Base-by-base conservation (phyloP, 2,113 vertebrate genomes). In the Morone chrysops region DNA sequence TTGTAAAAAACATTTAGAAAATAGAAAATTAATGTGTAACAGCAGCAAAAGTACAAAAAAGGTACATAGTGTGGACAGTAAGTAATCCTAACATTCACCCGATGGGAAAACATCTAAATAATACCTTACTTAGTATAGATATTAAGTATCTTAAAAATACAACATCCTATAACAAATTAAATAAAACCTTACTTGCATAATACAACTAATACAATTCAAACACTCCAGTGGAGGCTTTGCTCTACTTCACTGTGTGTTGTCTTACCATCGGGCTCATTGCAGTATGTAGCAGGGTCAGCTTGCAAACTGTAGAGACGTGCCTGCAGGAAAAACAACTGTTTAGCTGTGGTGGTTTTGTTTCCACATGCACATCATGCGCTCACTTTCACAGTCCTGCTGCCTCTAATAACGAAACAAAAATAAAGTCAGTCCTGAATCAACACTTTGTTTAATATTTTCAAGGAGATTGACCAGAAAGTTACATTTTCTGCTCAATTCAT, bases 231-330 rank as follows among this genome's bases (percentile, higher is more conserved):
- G 25, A n/a, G 62, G 17, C 13, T 14, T n/a, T 61, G 45, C 2
- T 48, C 25, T 20, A 25, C n/a, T 22, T 8, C 0, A 31, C 41
- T 22, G 0, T 48, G 54, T 67, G 10, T 2, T 48, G 31, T 69
- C 90, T 90, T 85, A 99, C 98, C 98, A 22, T 99, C 98, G 3
- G 98, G 98, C 85, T 99, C 98, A 0, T 99, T 99, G 96, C 98
- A 99, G 95, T 99, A 99, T 8, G 98, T 99, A 17, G 97, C 98
- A 0, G 98, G 98, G 82, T 99, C 98, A 1, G 98, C 98, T 92
- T 99, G 98, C 66, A 99, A 95, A 92, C 96, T 97, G 93, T 99
- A 99, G 70, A 99, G 97, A 41, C 98, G 98, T 75, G 98, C 98
- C 98, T 99, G 83, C 57, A 88, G 91, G 86, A 63, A 69, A 87